Evolutionary conservation across 2,113 vertebrate genomes (phyloP).

Genomic region (Gambusia holbrooki): DNA sequence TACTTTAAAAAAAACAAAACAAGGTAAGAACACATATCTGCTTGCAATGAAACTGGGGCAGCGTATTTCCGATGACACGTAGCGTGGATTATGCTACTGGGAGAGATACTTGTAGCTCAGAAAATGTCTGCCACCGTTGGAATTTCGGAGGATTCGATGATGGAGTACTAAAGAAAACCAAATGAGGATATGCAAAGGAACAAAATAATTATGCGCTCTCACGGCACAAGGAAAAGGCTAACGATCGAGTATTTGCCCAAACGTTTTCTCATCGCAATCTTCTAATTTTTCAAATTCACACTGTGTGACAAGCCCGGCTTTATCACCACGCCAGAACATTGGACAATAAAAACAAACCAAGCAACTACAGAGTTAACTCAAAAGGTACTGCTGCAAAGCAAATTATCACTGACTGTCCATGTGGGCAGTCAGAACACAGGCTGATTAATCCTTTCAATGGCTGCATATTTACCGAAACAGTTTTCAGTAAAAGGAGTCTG

Average conservation of each 20-base stretch:
- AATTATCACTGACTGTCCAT: not conserved
- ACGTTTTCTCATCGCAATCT: not conserved
- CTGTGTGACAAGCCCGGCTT: not conserved
- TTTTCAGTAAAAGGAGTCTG: constrained; percentile 20
- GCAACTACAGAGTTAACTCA: not conserved
- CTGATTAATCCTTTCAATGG: constrained; percentile 8
- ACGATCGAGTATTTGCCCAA: not conserved
- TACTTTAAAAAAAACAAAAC: not conserved
- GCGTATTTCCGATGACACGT: not conserved
- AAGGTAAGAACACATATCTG: not conserved
- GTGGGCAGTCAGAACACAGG: not conserved
- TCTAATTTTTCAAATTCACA: no score
- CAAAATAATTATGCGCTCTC: not conserved
- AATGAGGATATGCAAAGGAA: not conserved
- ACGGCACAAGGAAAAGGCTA: no score
- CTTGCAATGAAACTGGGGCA: not conserved
- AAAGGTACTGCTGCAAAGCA: not conserved
- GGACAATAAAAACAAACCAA: constrained; percentile 12
- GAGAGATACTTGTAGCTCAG: not conserved
- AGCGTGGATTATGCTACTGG: not conserved
- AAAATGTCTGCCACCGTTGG: not conserved
- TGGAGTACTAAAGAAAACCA: not conserved
- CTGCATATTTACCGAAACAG: not conserved
- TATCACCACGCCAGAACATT: not conserved
- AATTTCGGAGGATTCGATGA: not conserved